Conservation (phyloP, 2,888 invertebrate genomes). For the Apantesis nais region DNA sequence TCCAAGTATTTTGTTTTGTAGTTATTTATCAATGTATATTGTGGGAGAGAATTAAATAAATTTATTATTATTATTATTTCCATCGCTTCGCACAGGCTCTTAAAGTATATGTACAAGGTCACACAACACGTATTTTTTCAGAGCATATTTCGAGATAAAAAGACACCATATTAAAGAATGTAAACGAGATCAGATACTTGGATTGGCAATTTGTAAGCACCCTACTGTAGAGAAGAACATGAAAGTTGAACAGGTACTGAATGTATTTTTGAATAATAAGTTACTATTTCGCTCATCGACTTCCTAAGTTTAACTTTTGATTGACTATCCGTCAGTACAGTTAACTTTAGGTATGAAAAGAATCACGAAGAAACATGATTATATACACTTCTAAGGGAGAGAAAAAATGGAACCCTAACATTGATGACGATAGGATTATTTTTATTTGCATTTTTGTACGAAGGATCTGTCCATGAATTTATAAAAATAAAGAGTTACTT, state of each 20-base stretch:
- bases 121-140: constrained; percentile 37
- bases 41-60: too few relatives aligned
- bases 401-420: too few relatives aligned
- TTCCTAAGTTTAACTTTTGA: too few relatives aligned
- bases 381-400: too few relatives aligned
- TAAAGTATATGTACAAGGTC: neutral
- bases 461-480: neutral
- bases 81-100: neutral
- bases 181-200: constrained; percentile 59
- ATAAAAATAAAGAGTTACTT: neutral
- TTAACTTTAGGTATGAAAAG: neutral
- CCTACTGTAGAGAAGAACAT: constrained; percentile 29
- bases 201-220: constrained; percentile 50
- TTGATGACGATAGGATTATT: neutral
- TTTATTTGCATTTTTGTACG: neutral
- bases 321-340: too few relatives aligned
- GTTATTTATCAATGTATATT: too few relatives aligned
- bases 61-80: too few relatives aligned
- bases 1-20: too few relatives aligned
- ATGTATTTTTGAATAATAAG: neutral
- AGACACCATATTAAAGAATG: constrained; percentile 56
- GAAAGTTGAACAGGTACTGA: constrained; percentile 53
- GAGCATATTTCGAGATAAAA: constrained; percentile 66
- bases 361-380: too few relatives aligned
- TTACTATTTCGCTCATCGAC: too few relatives aligned